Base-by-base conservation (phyloP, 23 tunicate genomes). In the Ciona savignyi region DNA sequence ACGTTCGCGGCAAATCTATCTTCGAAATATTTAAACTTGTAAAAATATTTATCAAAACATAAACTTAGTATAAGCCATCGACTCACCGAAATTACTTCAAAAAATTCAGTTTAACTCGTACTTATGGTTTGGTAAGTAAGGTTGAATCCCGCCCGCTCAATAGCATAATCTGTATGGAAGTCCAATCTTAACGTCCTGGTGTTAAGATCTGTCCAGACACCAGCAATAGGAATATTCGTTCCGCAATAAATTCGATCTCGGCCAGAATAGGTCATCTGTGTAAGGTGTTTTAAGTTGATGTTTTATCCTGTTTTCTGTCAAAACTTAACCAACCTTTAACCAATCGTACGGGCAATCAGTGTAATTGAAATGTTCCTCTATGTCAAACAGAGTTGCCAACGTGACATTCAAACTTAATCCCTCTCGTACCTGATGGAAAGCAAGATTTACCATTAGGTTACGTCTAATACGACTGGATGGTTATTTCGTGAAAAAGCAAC, bases 331-430 rank as follows among this genome's bases (percentile, higher is more conserved):
- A 34, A 86, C 95, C 77, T 78, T 73, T 28, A 88, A 21, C 82
- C 82, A 82, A 63, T 88, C 96, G 64, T 88, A 88, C 2, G 77
- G 74, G 49, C 96, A 88, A 4, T 65, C 80, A 56, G 61, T 15
- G 61, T 86, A 71, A 25, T 82, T 80, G 48, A 76, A 60, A 69
- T 88, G 84, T 9, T 78, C 84, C 32, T 88, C 96, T 31, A 88
- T 82, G 30, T 79, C 84, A 82, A 82, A 88, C 30, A 27, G 56
- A 24, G 35, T 51, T 48, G 67, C 78, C 35, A 88, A 88, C 6
- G 42, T 61, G 21, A 88, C 28, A 25, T 77, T 77, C 0, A 87
- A 63, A 4, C 23, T 29, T 21, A 51, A n/a, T 30, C 95, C 95
- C 3, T 31, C 61, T 15, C n/a, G 60, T 11, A 70, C 73, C 86